Conservation (phyloP, 2,797 vertebrate genomes). For the Apogon talboti region DNA sequence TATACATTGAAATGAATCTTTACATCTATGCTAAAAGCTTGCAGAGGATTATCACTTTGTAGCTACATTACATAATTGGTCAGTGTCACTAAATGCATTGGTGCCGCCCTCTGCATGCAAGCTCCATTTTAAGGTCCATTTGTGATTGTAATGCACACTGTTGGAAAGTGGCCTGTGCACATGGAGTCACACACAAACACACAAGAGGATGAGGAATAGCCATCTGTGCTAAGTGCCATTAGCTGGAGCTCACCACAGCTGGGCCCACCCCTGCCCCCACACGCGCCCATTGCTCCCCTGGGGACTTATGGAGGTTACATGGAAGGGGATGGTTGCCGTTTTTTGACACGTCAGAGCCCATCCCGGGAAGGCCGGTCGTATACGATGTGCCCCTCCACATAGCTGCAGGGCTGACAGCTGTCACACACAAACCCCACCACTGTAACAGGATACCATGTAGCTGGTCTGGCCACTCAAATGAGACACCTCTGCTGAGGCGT, state of each 20-base stretch:
- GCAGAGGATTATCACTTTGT: slow-evolving; percentile 33
- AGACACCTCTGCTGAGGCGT: slow-evolving; percentile 44
- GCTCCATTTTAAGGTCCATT: slow-evolving; percentile 69
- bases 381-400: slow-evolving; percentile 42
- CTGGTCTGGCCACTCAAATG: slow-evolving; percentile 49
- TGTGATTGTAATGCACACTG: slow-evolving; percentile 64
- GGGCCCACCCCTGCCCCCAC: slow-evolving; percentile 55
- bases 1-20: slow-evolving; percentile 4
- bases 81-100: slow-evolving; percentile 42
- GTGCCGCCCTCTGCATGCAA: slow-evolving; percentile 23
- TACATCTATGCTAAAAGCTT: slow-evolving; percentile 15
- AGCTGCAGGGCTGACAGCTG: slow-evolving; percentile 70
- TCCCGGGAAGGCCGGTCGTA: slow-evolving; percentile 28
- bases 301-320: slow-evolving; percentile 56
- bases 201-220: slow-evolving; percentile 36
- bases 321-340: slow-evolving; percentile 44
- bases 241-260: slow-evolving; percentile 71
- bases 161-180: slow-evolving; percentile 42
- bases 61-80: slow-evolving; percentile 48
- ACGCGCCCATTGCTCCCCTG: slow-evolving; percentile 5
- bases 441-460: slow-evolving; percentile 67
- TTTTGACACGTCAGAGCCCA: slow-evolving; percentile 59
- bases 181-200: slow-evolving; percentile 12
- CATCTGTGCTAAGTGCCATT: slow-evolving; percentile 72
- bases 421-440: slow-evolving; percentile 47